These are phyloP conservation scores for Rotaria magnacalcarata DNA, from an alignment of 2,888 invertebrate species.

Conservation along the genomic window DNA sequence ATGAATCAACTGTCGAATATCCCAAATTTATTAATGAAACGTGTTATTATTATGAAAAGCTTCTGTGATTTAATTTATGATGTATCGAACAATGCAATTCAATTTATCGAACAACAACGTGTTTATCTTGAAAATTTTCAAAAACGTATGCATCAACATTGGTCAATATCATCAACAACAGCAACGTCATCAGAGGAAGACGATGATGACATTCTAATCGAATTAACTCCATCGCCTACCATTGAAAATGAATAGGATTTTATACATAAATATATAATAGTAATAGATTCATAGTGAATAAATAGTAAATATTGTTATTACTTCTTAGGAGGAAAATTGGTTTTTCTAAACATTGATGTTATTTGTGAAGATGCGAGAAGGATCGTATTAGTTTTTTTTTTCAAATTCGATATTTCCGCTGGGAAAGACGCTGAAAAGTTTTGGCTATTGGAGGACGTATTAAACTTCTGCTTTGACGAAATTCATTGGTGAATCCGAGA, in stretches of 20 bases:
- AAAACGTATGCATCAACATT: slow-evolving; percentile 22
- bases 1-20: neutral
- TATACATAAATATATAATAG: neutral
- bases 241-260: neutral
- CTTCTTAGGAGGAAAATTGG: too few relatives aligned
- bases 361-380: too few relatives aligned
- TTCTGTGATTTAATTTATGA: slow-evolving; percentile 28
- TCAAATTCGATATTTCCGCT: too few relatives aligned
- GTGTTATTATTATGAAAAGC: neutral
- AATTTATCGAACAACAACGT: slow-evolving; percentile 32
- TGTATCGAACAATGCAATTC: neutral
- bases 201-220: neutral
- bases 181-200: neutral
- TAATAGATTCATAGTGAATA: neutral
- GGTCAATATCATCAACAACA: slow-evolving; percentile 12
- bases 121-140: slow-evolving; percentile 35
- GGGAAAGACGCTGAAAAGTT: too few relatives aligned
- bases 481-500: too few relatives aligned
- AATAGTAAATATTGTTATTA: neutral
- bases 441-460: too few relatives aligned
- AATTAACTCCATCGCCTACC: neutral
- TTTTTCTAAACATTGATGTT: too few relatives aligned
- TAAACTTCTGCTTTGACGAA: too few relatives aligned
- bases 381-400: too few relatives aligned
- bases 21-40: slow-evolving; percentile 21